Evolutionary conservation across 2,888 invertebrate genomes (phyloP), one percentile per base, ranked within the genome.

Genomic region (Drosophila rubida): DNA sequence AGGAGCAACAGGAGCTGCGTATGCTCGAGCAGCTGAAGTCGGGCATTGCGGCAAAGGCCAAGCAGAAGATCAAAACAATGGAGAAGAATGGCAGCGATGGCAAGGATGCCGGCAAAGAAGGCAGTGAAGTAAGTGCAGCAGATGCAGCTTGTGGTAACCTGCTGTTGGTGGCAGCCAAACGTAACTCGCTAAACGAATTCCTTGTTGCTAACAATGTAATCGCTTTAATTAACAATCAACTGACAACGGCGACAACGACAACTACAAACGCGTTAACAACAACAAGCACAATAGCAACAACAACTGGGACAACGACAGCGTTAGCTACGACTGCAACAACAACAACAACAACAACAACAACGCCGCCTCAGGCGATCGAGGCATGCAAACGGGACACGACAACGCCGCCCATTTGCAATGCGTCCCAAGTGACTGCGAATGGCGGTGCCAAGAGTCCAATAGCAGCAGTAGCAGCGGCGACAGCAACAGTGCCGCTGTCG

Each of bases 1-100:
- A 94, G 51, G 93, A 94, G 50, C 94, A 95, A 72, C 94, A 94
- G 79, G 96, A 96, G 85, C 90, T 96, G 72, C 93, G 94, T 81
- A 94, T 95, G 86, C 91, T 96, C 69, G 95, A 95, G 84, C 92
- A 94, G 69, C 90, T 95, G 7, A 94, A 95, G 79, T 93, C 94
- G 77, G 94, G 94, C 72, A 91, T 94, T 89, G 94, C 95, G 59
- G 93, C 95, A 68, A 95, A 96, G 91, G 96, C 96, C 1, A 95
- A 95, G 82, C 95, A 95, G 87, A 92, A 92, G 74, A 91, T 91
- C 19, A 91, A 89, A 65, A 92, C 93, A 2, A 91, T 95, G 59
- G 94, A 94, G 69, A 94, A 94, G 87, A 88, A 90, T 87, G 84
- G 55, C 25, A 25, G 25, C 49, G 74, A 72, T 35, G 46, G 59